Conservation (phyloP, 1,140 invertebrate genomes). For the Wiebesia pumilae region DNA sequence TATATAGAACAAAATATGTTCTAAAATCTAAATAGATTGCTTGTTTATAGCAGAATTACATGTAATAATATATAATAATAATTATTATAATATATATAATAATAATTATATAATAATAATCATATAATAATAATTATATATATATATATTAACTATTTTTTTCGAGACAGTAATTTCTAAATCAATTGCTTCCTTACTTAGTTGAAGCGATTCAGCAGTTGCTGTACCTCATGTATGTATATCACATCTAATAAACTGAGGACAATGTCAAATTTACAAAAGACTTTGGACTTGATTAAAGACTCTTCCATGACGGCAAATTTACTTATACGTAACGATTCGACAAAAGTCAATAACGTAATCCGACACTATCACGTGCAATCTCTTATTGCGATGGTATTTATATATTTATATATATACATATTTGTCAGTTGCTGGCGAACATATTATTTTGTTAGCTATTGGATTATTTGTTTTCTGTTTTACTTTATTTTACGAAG, state of each 20-base stretch:
- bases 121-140: no score
- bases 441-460: neutral
- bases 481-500: constrained; percentile 3
- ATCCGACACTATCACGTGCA: neutral
- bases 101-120: no score
- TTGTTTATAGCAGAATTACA: no score
- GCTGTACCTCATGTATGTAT: constrained; percentile 11
- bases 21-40: no score
- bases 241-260: constrained; percentile 13
- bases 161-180: neutral
- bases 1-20: no score
- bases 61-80: no score
- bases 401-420: neutral
- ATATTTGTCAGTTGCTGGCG: neutral
- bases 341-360: constrained; percentile 18
- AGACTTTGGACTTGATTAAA: constrained; percentile 36
- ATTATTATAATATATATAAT: no score
- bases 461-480: neutral
- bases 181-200: neutral
- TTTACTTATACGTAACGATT: neutral
- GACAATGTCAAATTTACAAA: constrained; percentile 31
- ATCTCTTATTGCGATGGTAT: neutral
- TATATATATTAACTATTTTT: no score
- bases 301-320: neutral
- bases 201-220: neutral